Evolutionary conservation across 2,113 vertebrate genomes (phyloP).

Genomic region (Toxotes jaculatrix): DNA sequence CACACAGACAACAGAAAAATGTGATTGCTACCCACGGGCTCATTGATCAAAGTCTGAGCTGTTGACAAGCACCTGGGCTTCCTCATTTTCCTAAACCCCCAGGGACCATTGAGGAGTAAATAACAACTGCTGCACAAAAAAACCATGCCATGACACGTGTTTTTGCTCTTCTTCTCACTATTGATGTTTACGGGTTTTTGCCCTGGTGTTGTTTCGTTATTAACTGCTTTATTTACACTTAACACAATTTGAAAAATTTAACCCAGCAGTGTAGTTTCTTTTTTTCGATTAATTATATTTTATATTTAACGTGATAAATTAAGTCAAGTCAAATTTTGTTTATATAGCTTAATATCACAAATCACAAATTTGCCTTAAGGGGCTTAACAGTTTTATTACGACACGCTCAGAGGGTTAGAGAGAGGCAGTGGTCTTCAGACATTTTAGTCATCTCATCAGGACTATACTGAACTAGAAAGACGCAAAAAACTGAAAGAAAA

Average conservation of each 20-base stretch:
- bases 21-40: constrained; percentile 48
- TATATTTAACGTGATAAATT: neutral
- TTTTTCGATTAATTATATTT: neutral
- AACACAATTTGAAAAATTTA: neutral
- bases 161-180: neutral
- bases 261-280: neutral
- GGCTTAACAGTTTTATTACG: too few species aligned
- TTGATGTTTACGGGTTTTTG: neutral
- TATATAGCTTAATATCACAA: neutral
- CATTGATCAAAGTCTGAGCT: constrained; percentile 59
- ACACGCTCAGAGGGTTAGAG: too few species aligned
- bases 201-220: neutral
- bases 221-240: neutral
- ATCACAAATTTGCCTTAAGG: neutral
- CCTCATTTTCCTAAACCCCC: constrained; percentile 42
- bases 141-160: neutral
- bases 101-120: constrained; percentile 48
- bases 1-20: constrained; percentile 42
- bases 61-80: constrained; percentile 57
- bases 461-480: too few species aligned
- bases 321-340: neutral
- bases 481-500: too few species aligned
- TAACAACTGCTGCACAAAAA: constrained; percentile 55
- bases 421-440: too few species aligned
- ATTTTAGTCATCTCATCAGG: too few species aligned